Percentiles rank a stretch among this genome's conserved stretches.
Evolutionary conservation across 2,113 vertebrate genomes (phyloP).

Genomic region (Cromileptes altivelis): DNA sequence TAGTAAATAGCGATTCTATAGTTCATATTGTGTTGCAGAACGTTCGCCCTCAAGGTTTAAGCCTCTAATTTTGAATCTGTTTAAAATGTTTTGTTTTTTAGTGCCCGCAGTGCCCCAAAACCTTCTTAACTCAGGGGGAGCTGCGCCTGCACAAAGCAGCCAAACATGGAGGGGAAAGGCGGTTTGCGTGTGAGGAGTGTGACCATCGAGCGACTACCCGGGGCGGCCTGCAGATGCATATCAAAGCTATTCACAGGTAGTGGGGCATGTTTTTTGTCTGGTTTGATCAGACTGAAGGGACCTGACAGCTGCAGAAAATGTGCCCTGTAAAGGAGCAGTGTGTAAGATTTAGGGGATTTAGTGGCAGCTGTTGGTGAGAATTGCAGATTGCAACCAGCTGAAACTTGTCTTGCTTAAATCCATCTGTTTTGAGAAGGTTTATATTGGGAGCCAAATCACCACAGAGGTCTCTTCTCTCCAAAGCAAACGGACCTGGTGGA

Average conservation of each 20-base stretch:
- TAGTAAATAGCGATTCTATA: background rate
- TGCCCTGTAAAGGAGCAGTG: too few relatives aligned
- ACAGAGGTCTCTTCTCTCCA: too few relatives aligned
- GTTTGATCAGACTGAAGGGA: background rate
- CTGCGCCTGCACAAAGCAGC: constrained; percentile 94
- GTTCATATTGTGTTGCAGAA: too few relatives aligned
- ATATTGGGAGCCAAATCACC: too few relatives aligned
- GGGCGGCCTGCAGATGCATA: constrained; percentile 97
- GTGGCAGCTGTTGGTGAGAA: too few relatives aligned
- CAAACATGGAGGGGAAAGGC: constrained; percentile 96
- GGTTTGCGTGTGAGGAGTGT: constrained; percentile 97
- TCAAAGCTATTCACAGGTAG: constrained; percentile 98
- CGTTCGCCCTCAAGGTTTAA: too few relatives aligned
- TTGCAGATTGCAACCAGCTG: too few relatives aligned
- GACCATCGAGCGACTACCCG: constrained; percentile 95
- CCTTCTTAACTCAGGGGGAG: constrained; percentile 94
- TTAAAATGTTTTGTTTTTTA: constrained; percentile 59
- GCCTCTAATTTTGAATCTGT: background rate
- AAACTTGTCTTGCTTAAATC: too few relatives aligned
- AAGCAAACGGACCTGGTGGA: too few relatives aligned
- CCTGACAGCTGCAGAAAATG: background rate
- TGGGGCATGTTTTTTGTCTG: background rate
- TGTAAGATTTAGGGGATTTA: too few relatives aligned
- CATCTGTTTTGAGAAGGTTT: too few relatives aligned
- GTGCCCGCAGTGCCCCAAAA: constrained; percentile 95